Evolutionary conservation across 2,113 vertebrate genomes (phyloP).

Genomic region (Aleadryas rufinucha): DNA sequence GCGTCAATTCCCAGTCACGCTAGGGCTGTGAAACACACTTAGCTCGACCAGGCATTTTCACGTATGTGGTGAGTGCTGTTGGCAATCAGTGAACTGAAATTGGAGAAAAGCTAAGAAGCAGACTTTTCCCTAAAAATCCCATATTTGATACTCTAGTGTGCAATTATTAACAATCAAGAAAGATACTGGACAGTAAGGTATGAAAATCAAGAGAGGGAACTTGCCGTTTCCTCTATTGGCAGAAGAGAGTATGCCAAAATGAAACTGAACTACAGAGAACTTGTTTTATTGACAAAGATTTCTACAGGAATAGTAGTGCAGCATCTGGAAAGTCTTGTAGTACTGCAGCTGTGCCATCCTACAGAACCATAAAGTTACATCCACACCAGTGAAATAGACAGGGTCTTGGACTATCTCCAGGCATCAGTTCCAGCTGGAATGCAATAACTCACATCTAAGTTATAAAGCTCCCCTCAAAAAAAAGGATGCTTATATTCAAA

Average conservation of each 20-base stretch:
- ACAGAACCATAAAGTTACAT: neutral
- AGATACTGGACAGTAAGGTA: neutral
- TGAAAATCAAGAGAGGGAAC: neutral
- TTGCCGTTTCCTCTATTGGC: neutral
- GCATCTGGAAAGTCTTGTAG: neutral
- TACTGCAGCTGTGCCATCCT: neutral
- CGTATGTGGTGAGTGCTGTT: neutral
- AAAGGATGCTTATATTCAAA: neutral
- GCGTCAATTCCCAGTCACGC: no score
- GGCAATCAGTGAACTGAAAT: neutral
- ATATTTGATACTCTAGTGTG: neutral
- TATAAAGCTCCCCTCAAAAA: neutral
- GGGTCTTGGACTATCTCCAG: neutral
- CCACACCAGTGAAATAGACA: neutral
- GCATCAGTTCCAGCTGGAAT: neutral
- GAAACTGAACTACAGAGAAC: neutral
- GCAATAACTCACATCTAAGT: neutral
- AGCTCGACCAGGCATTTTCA: neutral
- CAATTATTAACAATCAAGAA: neutral
- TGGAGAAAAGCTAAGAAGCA: neutral
- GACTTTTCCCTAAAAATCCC: neutral
- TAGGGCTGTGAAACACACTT: neutral
- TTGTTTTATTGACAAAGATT: neutral
- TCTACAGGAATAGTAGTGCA: neutral
- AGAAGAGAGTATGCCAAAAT: neutral